Evolutionary conservation across 1,140 invertebrate species (phyloP).

Genomic region (Drosophila subpulchrella): DNA sequence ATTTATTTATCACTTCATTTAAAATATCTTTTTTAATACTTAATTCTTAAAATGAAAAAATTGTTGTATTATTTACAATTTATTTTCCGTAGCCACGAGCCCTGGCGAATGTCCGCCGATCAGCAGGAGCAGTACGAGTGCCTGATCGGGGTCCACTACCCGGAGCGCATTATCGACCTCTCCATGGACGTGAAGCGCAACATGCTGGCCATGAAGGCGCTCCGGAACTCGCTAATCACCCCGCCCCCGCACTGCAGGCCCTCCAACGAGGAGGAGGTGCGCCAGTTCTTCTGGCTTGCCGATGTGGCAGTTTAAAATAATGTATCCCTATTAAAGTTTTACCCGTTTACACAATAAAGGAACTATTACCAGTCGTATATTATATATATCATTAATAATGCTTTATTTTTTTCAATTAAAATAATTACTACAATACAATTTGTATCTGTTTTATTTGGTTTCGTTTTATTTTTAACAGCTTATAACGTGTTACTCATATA

Average conservation of each 20-base stretch:
- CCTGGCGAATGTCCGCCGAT: slow-evolving; percentile 90
- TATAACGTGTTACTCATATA: slow-evolving; percentile 71
- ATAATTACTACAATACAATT: slow-evolving; percentile 66
- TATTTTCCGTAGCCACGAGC: slow-evolving; percentile 86
- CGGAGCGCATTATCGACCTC: slow-evolving; percentile 89
- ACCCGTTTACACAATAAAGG: slow-evolving; percentile 18
- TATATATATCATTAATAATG: slow-evolving; percentile 74
- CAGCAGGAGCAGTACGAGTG: slow-evolving; percentile 89
- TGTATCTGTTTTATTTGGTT: slow-evolving; percentile 72
- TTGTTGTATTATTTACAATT: background rate
- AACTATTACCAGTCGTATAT: slow-evolving; percentile 21
- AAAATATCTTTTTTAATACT: background rate
- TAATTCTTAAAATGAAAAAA: background rate
- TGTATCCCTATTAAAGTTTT: background rate
- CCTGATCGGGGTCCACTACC: slow-evolving; percentile 90
- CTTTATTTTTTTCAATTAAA: slow-evolving; percentile 72
- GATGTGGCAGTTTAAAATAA: slow-evolving; percentile 40
- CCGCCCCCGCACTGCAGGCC: slow-evolving; percentile 88
- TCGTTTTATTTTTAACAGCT: slow-evolving; percentile 77
- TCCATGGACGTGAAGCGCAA: slow-evolving; percentile 87
- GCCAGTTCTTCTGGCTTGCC: slow-evolving; percentile 87
- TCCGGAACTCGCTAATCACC: slow-evolving; percentile 81
- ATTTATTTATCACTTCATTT: background rate
- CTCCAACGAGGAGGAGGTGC: slow-evolving; percentile 87
- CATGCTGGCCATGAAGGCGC: slow-evolving; percentile 85